These are phyloP conservation scores for Magallana gigas DNA, from an alignment of 1,140 invertebrate genomes.

Conservation along the genomic window DNA sequence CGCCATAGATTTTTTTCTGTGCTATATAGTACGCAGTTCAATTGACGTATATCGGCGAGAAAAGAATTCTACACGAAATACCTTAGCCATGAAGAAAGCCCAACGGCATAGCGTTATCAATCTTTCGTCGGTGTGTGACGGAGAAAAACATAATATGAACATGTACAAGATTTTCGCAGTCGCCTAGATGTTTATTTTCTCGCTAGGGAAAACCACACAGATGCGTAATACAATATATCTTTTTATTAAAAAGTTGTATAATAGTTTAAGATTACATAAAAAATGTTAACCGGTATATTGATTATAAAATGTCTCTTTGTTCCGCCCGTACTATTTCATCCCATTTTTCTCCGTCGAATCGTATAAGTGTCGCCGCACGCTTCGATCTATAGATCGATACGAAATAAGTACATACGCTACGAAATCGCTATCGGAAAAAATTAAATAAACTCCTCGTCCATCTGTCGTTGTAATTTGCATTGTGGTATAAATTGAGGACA, in stretches of 20 bases:
- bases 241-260: background rate
- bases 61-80: conserved; percentile 31
- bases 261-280: background rate
- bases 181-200: background rate
- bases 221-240: background rate
- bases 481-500: conserved; percentile 24
- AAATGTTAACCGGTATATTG: background rate
- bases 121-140: conserved; percentile 17
- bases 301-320: background rate
- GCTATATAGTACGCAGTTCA: background rate
- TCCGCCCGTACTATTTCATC: background rate
- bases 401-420: conserved; percentile 10
- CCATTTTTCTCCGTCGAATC: background rate
- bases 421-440: conserved; percentile 36
- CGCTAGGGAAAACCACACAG: background rate
- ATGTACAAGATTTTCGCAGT: background rate
- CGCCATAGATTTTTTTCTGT: conserved; percentile 8
- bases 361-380: background rate
- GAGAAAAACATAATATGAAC: conserved; percentile 6
- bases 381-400: conserved; percentile 22
- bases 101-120: conserved; percentile 23
- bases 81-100: conserved; percentile 13
- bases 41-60: conserved; percentile 26
- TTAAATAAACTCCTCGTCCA: conserved; percentile 35
- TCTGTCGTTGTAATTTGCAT: conserved; percentile 39